A percentile compares a stretch with the other conserved stretches of the same genome.
phyloP scores from a whole-genome alignment of 2,797 vertebrate species.

The Sparidentex hasta region DNA sequence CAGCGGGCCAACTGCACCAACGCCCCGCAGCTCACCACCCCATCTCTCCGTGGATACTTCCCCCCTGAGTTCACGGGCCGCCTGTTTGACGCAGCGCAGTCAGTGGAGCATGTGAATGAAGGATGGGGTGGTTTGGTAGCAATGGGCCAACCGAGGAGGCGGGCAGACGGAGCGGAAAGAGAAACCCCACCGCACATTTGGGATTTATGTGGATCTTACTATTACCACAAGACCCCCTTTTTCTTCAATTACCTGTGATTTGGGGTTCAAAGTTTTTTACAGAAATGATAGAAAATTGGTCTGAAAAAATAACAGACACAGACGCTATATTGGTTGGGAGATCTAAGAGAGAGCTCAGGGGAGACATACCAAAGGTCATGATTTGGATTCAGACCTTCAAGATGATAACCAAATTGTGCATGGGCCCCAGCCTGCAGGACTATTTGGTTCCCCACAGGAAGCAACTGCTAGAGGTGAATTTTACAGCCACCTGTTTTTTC shows the following conservation, averaged over 20 bases:
- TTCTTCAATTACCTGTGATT: constrained; percentile 2
- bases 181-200: constrained; percentile 19
- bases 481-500: constrained; percentile 58
- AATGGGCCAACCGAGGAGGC: constrained; percentile 14
- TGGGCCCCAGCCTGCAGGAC: constrained; percentile 9
- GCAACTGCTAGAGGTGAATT: constrained; percentile 59
- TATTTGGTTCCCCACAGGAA: constrained; percentile 57
- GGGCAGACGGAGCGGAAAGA: constrained; percentile 24
- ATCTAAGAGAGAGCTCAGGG: neutral
- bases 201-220: constrained; percentile 12
- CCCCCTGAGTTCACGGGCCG: constrained; percentile 26
- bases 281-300: neutral
- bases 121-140: constrained; percentile 40
- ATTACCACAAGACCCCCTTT: neutral
- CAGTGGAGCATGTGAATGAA: constrained; percentile 63
- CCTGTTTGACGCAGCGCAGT: constrained; percentile 52
- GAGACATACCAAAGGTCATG: constrained; percentile 17
- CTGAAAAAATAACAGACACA: neutral
- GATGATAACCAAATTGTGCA: constrained; percentile 27
- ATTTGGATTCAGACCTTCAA: constrained; percentile 56
- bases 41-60: constrained; percentile 36
- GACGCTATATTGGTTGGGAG: neutral
- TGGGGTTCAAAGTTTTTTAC: neutral
- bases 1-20: constrained; percentile 25
- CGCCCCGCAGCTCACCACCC: constrained; percentile 26